phyloP scores from a whole-genome alignment of 2,888 invertebrate species.

The Oligia latruncula region DNA sequence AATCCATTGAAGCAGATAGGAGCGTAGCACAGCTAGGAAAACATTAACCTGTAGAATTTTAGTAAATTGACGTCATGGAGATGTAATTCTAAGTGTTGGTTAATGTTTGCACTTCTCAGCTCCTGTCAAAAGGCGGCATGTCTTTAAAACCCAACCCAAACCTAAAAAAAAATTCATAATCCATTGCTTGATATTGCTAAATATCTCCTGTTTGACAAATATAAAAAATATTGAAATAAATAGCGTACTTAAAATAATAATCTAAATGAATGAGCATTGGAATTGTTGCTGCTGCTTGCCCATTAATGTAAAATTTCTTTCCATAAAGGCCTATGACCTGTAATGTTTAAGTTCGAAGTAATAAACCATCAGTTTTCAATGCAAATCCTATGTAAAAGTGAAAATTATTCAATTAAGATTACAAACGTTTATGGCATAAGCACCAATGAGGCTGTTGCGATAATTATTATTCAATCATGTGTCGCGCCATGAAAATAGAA shows the following conservation, averaged over 20 bases:
- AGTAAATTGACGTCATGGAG: not conserved
- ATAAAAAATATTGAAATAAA: not conserved
- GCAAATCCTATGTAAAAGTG: not conserved
- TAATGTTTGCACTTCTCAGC: not conserved
- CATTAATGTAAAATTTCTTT: not conserved
- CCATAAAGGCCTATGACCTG: not conserved
- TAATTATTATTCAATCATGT: slow-evolving; percentile 3
- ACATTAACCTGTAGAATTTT: not conserved
- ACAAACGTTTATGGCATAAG: slow-evolving; percentile 1
- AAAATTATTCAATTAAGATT: slow-evolving; percentile 31
- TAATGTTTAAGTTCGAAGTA: not conserved
- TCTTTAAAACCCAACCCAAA: not conserved
- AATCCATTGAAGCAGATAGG: not conserved
- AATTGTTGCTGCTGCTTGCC: not conserved
- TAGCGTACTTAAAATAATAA: not conserved
- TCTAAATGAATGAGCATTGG: not conserved
- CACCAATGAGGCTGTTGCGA: slow-evolving; percentile 12
- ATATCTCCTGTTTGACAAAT: not conserved
- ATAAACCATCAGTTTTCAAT: slow-evolving; percentile 2
- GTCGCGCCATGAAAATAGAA: not conserved
- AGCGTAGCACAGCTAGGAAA: not conserved
- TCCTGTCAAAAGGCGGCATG: not conserved
- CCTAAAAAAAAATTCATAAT: not conserved
- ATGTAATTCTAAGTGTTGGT: no score
- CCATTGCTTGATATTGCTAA: not conserved